phyloP scores from a whole-genome alignment of 2,888 invertebrate species.

The Abscondita cerata region DNA sequence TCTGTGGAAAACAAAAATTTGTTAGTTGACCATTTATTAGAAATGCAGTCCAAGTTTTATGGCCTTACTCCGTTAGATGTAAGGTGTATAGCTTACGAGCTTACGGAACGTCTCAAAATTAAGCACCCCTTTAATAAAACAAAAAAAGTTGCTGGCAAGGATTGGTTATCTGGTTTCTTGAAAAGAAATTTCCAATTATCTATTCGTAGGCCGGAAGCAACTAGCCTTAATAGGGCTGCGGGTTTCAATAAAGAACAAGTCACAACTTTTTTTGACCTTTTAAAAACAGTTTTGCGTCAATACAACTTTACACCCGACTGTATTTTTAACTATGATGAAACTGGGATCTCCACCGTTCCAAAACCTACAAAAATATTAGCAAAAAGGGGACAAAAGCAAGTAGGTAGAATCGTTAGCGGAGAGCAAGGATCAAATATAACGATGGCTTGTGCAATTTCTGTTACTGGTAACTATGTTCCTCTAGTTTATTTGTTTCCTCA shows the following conservation, averaged over 20 bases:
- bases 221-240: slow-evolving; percentile 35
- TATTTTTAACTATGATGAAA: slow-evolving; percentile 52
- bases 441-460: too few relatives aligned
- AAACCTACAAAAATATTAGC: slow-evolving; percentile 48
- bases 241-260: too few relatives aligned
- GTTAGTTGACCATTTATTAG: too few relatives aligned
- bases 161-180: slow-evolving; percentile 14
- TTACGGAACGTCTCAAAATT: slow-evolving; percentile 6
- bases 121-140: slow-evolving; percentile 14
- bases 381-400: slow-evolving; percentile 49
- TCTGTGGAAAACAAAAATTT: too few relatives aligned
- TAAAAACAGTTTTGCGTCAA: slow-evolving; percentile 33
- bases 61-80: not conserved
- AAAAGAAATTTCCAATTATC: slow-evolving; percentile 29
- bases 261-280: slow-evolving; percentile 45
- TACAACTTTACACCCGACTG: slow-evolving; percentile 31
- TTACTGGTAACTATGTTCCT: not conserved
- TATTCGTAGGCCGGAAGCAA: slow-evolving; percentile 36
- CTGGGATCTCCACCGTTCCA: too few relatives aligned
- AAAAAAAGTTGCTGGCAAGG: slow-evolving; percentile 13
- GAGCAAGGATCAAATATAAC: too few relatives aligned
- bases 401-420: too few relatives aligned
- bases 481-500: not conserved
- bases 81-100: slow-evolving; percentile 3
- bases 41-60: too few relatives aligned